Evolutionary conservation across 2,113 vertebrate species (phyloP).

Genomic region (Atlantisia rogersi): DNA sequence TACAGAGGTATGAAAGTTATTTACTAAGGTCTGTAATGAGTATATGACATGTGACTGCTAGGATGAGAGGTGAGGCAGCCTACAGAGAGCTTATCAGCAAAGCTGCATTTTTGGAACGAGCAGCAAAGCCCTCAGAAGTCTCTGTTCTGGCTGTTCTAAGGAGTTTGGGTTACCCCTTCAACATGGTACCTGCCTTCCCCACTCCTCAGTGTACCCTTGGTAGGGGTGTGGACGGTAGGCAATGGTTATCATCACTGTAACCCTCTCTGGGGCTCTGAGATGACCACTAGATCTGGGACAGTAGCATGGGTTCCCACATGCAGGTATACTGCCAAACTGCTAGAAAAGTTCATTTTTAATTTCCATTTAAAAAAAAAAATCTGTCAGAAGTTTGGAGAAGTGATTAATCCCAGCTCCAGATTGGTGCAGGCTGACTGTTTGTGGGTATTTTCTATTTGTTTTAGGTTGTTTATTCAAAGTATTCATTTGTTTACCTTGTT

Average conservation of each 20-base stretch:
- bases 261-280: neutral
- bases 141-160: neutral
- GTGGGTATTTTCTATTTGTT: neutral
- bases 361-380: neutral
- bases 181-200: neutral
- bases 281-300: neutral
- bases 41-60: neutral
- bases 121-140: neutral
- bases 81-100: neutral
- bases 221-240: neutral
- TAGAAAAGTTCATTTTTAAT: neutral
- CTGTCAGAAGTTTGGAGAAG: neutral
- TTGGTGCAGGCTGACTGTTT: neutral
- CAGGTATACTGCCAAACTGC: neutral
- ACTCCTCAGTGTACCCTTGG: neutral
- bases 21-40: neutral
- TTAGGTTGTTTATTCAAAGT: conserved; percentile 45
- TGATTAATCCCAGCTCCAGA: neutral
- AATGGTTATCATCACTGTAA: neutral
- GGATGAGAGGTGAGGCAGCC: neutral
- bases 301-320: neutral
- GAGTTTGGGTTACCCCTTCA: neutral
- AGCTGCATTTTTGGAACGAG: neutral
- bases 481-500: conserved; percentile 72
- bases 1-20: neutral